These are phyloP conservation scores for Harpegnathos saltator DNA, from an alignment of 1,140 invertebrate genomes.

Conservation along the genomic window DNA sequence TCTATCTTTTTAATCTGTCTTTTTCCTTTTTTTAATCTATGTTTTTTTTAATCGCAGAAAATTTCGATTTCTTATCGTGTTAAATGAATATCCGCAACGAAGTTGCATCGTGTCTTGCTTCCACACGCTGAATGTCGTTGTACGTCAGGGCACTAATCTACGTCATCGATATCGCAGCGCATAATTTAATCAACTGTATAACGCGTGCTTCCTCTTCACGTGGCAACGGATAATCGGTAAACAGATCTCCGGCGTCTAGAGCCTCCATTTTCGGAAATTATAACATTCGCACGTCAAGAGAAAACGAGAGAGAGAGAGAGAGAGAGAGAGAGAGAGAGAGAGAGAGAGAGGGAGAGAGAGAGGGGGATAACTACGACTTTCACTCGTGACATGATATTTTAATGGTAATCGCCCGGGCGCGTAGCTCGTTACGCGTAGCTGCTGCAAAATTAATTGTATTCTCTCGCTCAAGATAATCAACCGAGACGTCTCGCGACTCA, in stretches of 20 bases:
- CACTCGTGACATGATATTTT: background rate
- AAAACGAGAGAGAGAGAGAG: too few species aligned
- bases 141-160: constrained; percentile 28
- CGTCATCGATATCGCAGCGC: constrained; percentile 25
- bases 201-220: constrained; percentile 12
- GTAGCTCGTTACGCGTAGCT: background rate
- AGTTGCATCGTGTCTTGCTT: too few species aligned
- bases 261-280: constrained; percentile 11
- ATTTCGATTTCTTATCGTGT: too few species aligned
- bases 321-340: too few species aligned
- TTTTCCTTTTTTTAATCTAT: too few species aligned
- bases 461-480: background rate
- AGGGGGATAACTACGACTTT: constrained; percentile 8
- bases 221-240: constrained; percentile 14
- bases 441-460: constrained; percentile 27
- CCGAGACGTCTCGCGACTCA: background rate
- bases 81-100: too few species aligned
- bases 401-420: background rate
- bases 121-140: constrained; percentile 18
- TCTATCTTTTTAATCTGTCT: too few species aligned
- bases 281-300: background rate
- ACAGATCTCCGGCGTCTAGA: constrained; percentile 18
- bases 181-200: constrained; percentile 35
- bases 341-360: too few species aligned
- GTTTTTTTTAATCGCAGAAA: too few species aligned